phyloP scores from a whole-genome alignment of 2,797 vertebrate species.

The Enteromius mattozi region DNA sequence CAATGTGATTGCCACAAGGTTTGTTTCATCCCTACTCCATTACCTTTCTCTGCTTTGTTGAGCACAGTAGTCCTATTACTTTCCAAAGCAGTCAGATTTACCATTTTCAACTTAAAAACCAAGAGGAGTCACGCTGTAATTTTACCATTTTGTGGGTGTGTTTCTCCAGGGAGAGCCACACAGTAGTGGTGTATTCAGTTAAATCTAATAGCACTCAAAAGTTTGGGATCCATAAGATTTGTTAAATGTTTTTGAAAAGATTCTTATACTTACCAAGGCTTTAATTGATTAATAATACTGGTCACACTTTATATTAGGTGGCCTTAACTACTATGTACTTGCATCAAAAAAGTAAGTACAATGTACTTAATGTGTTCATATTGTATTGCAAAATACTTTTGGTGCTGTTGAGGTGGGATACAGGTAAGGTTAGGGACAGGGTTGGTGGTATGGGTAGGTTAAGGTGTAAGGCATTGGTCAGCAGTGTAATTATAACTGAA shows the following conservation, averaged over 20 bases:
- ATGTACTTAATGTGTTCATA: too few species aligned
- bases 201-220: neutral
- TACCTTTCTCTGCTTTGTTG: neutral
- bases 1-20: constrained; percentile 81
- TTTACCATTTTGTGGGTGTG: neutral
- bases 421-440: too few species aligned
- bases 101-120: neutral
- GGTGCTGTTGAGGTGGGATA: too few species aligned
- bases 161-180: neutral
- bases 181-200: neutral
- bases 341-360: too few species aligned
- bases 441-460: too few species aligned
- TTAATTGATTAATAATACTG: neutral
- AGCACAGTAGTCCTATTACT: neutral
- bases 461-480: too few species aligned
- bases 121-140: neutral
- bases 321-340: too few species aligned
- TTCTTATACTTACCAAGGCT: neutral
- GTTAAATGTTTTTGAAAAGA: too few species aligned
- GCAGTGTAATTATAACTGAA: too few species aligned
- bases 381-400: too few species aligned
- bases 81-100: neutral
- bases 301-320: too few species aligned
- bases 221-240: neutral
- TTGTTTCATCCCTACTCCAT: constrained; percentile 35